These are phyloP conservation scores for Chondrosia reniformis DNA, from an alignment of 37 sponge, comb jelly and placozoan genomes.

Conservation along the genomic window DNA sequence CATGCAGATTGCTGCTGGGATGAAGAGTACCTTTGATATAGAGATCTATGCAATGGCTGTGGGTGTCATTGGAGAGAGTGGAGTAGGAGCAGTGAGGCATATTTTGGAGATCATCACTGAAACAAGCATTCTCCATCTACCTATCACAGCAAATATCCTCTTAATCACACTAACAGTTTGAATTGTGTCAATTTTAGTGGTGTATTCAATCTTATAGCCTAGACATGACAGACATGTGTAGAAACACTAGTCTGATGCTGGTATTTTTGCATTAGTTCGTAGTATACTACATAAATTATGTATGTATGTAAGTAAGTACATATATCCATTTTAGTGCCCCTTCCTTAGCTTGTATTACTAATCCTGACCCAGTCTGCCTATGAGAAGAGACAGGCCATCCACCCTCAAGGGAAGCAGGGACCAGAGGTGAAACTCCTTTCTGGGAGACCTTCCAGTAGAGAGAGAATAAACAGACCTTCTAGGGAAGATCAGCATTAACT, in stretches of 20 bases:
- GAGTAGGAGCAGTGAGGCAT: slow-evolving; percentile 46
- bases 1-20: slow-evolving; percentile 86
- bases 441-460: slow-evolving; percentile 23
- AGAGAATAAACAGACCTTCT: slow-evolving; percentile 29
- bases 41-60: slow-evolving; percentile 86
- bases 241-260: neutral
- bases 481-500: slow-evolving; percentile 1
- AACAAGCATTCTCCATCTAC: slow-evolving; percentile 57
- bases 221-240: neutral
- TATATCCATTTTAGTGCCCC: no score
- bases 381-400: slow-evolving; percentile 13
- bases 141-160: slow-evolving; percentile 87
- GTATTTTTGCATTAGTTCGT: neutral
- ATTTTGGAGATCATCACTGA: slow-evolving; percentile 79
- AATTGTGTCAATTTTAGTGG: neutral
- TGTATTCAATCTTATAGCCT: neutral
- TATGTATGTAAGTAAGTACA: neutral
- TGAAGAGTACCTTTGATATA: slow-evolving; percentile 64
- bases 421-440: slow-evolving; percentile 27
- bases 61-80: slow-evolving; percentile 52
- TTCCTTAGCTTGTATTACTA: slow-evolving; percentile 25
- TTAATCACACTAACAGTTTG: neutral
- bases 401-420: slow-evolving; percentile 13
- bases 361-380: slow-evolving; percentile 38
- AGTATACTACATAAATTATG: neutral